Evolutionary conservation across 2,113 vertebrate species (phyloP).

Genomic region (Setophaga kirtlandii): DNA sequence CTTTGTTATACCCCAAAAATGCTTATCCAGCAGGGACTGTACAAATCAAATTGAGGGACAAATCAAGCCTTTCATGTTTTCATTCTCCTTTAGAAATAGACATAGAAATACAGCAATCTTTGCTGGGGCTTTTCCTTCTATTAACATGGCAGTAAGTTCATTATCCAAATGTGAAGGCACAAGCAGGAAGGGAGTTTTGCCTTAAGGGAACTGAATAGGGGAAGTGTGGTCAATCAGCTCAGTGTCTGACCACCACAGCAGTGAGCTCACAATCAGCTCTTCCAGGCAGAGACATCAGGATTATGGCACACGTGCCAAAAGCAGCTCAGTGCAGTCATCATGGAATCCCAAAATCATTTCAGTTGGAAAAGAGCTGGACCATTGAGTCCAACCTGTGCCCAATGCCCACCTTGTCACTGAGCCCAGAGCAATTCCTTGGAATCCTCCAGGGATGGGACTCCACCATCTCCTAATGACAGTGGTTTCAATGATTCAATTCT

Average conservation of each 20-base stretch:
- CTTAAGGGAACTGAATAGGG: background rate
- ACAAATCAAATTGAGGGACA: background rate
- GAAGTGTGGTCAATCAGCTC: background rate
- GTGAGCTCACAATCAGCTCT: background rate
- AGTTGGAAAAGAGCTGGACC: background rate
- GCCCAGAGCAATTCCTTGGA: background rate
- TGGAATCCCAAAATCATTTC: background rate
- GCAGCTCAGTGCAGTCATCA: background rate
- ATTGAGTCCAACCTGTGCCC: background rate
- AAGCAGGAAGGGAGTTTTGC: background rate
- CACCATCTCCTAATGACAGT: background rate
- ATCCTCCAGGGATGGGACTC: background rate
- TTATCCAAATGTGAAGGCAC: background rate
- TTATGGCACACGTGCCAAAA: background rate
- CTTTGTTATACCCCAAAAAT: background rate
- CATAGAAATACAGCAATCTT: background rate
- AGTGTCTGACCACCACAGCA: background rate
- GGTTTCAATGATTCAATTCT: background rate
- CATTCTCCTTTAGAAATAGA: background rate
- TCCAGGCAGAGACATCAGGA: background rate
- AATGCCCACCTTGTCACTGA: background rate
- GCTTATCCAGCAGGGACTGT: background rate
- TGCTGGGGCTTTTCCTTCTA: background rate
- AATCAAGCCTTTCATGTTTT: background rate
- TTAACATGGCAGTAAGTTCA: background rate